These are phyloP conservation scores for Dendrophyllia cribrosa DNA, from an alignment of 64 coral and sea anemone genomes.

Conservation along the genomic window DNA sequence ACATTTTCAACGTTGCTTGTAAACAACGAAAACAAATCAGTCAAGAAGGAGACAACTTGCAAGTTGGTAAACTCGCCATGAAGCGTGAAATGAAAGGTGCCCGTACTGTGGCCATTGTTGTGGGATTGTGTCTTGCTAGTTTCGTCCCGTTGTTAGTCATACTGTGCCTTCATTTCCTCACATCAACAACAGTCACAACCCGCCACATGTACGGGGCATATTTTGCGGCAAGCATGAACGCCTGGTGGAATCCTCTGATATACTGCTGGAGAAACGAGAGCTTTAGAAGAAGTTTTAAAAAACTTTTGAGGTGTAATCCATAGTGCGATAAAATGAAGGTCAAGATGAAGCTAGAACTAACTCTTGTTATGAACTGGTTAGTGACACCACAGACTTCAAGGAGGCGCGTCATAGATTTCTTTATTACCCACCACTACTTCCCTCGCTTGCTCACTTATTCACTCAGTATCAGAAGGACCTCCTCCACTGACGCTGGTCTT, in stretches of 20 bases:
- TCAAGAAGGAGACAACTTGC: neutral
- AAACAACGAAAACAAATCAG: constrained; percentile 13
- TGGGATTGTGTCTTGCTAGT: constrained; percentile 40
- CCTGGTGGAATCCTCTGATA: constrained; percentile 55
- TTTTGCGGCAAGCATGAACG: constrained; percentile 1
- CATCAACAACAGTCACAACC: neutral
- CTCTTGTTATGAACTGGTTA: too few relatives aligned
- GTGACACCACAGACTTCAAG: too few relatives aligned
- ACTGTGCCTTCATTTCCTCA: neutral
- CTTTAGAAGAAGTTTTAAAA: constrained; percentile 44
- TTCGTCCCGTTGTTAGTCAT: constrained; percentile 23
- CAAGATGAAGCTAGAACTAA: too few relatives aligned
- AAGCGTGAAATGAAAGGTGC: constrained; percentile 22
- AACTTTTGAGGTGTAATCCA: neutral
- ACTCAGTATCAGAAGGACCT: too few relatives aligned
- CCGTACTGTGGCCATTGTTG: constrained; percentile 28
- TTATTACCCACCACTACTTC: too few relatives aligned
- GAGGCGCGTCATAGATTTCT: too few relatives aligned
- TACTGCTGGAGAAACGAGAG: constrained; percentile 52
- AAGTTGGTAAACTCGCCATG: neutral
- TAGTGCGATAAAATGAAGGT: too few relatives aligned
- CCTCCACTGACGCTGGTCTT: too few relatives aligned
- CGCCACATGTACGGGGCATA: neutral
- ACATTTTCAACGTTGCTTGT: neutral
- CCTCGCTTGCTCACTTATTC: too few relatives aligned